Conservation (phyloP, 2,113 vertebrate genomes). For the Enhydra lutris region DNA sequence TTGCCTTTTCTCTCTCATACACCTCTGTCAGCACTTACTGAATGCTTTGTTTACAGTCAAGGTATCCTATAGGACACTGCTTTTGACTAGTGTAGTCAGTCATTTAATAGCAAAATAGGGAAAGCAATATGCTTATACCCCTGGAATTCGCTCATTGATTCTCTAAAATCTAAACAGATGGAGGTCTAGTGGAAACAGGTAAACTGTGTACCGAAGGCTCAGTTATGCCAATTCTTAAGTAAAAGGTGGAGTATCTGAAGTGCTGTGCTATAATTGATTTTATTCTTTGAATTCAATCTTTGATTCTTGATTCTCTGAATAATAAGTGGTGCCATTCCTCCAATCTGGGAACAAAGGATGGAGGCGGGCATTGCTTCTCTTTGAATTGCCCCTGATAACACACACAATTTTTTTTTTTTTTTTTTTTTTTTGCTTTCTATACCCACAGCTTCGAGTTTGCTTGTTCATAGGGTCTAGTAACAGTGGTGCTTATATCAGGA, state of each 20-base stretch:
- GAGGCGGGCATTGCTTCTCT: not conserved
- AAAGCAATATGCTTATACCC: not conserved
- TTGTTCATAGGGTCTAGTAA: not conserved
- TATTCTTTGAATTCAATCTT: no score
- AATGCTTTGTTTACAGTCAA: not conserved
- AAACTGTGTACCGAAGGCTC: not conserved
- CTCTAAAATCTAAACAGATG: not conserved
- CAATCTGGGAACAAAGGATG: not conserved
- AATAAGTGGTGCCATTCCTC: not conserved
- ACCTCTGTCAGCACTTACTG: not conserved
- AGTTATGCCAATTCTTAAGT: not conserved
- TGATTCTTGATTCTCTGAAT: not conserved
- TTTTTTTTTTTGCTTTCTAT: not conserved
- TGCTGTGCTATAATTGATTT: not conserved
- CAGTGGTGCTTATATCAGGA: not conserved
- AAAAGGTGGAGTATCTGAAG: not conserved
- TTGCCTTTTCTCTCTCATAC: not conserved
- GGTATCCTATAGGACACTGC: not conserved
- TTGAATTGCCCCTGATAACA: not conserved
- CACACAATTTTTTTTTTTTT: not conserved
- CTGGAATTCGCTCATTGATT: not conserved
- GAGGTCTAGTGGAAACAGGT: not conserved
- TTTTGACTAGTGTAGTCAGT: not conserved
- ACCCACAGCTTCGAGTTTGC: not conserved
- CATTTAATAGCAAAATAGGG: not conserved